Percentiles rank a stretch among this genome's conserved stretches.
These are phyloP conservation scores for Pecten maximus DNA, from an alignment of 2,888 invertebrate species.

Conservation along the genomic window DNA sequence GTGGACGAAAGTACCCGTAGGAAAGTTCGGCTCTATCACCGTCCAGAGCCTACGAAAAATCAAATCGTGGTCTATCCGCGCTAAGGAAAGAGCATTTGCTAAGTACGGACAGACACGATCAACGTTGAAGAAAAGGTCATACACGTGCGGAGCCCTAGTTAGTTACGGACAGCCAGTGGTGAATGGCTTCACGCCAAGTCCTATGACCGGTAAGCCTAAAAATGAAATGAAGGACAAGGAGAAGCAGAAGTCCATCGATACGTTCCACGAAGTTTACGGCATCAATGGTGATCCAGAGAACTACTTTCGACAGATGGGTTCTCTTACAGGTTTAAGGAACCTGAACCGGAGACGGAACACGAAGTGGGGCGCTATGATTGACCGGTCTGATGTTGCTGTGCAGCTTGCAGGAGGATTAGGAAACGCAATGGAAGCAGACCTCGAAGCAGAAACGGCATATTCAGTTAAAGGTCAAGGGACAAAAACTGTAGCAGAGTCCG, in stretches of 20 bases:
- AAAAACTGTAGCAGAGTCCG: not conserved
- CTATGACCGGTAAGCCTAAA: slow-evolving; percentile 75
- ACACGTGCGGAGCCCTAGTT: slow-evolving; percentile 72
- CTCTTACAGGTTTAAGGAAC: slow-evolving; percentile 63
- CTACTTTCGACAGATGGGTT: slow-evolving; percentile 73
- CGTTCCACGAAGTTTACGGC: slow-evolving; percentile 54
- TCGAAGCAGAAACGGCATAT: not conserved
- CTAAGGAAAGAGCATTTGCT: slow-evolving; percentile 76
- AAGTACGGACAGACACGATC: slow-evolving; percentile 77
- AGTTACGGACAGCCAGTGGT: slow-evolving; percentile 75
- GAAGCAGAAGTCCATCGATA: slow-evolving; percentile 58
- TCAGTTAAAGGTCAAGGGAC: not conserved
- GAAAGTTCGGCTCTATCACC: slow-evolving; percentile 72
- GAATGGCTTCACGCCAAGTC: slow-evolving; percentile 76
- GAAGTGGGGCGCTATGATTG: slow-evolving; percentile 68
- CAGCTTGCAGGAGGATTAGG: slow-evolving; percentile 58
- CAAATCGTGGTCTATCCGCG: slow-evolving; percentile 78
- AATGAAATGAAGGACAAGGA: slow-evolving; percentile 56
- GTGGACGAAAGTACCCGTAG: slow-evolving; percentile 80
- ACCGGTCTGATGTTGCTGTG: slow-evolving; percentile 60
- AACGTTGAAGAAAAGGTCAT: slow-evolving; percentile 69
- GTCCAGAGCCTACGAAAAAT: slow-evolving; percentile 77
- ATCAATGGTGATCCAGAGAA: slow-evolving; percentile 71
- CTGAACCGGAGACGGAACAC: slow-evolving; percentile 66
- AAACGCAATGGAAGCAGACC: not conserved